Evolutionary conservation across 2,888 invertebrate genomes (phyloP).

Genomic region (Stegophylla sp.): DNA sequence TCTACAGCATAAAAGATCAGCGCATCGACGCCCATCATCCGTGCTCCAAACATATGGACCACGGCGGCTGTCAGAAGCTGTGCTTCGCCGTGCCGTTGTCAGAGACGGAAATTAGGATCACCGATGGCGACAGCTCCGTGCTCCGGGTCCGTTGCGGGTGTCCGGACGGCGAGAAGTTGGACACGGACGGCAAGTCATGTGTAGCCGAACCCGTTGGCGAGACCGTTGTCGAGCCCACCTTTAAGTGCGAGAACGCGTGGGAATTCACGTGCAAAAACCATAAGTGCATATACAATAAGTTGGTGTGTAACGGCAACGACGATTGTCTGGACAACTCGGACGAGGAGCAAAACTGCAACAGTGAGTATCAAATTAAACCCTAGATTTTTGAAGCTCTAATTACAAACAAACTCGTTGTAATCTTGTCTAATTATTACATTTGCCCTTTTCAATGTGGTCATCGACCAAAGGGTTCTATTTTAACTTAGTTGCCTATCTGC

Average conservation of each 20-base stretch:
- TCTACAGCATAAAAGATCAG: constrained; percentile 80
- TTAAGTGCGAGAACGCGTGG: constrained; percentile 88
- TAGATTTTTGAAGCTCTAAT: too few relatives aligned
- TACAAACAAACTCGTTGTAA: too few relatives aligned
- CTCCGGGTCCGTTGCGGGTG: constrained; percentile 76
- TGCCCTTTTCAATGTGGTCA: too few relatives aligned
- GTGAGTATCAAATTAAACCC: too few relatives aligned
- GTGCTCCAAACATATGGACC: constrained; percentile 73
- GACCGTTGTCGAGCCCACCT: constrained; percentile 83
- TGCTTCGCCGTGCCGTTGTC: constrained; percentile 85
- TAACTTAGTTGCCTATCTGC: too few relatives aligned
- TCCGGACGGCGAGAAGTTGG: constrained; percentile 86
- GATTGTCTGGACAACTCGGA: constrained; percentile 96
- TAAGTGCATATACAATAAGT: constrained; percentile 85
- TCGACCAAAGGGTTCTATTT: too few relatives aligned
- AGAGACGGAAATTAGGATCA: too few relatives aligned
- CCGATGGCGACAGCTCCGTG: constrained; percentile 64
- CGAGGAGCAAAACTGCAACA: constrained; percentile 92
- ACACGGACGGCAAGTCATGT: constrained; percentile 73
- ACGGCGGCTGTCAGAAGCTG: constrained; percentile 92
- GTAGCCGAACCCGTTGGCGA: constrained; percentile 82
- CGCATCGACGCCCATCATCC: constrained; percentile 76
- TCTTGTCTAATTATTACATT: too few relatives aligned
- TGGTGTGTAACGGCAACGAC: constrained; percentile 96
- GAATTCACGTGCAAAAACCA: constrained; percentile 94